Evolutionary conservation across 2,113 vertebrate genomes (phyloP).

Genomic region (Meleagris gallopavo): DNA sequence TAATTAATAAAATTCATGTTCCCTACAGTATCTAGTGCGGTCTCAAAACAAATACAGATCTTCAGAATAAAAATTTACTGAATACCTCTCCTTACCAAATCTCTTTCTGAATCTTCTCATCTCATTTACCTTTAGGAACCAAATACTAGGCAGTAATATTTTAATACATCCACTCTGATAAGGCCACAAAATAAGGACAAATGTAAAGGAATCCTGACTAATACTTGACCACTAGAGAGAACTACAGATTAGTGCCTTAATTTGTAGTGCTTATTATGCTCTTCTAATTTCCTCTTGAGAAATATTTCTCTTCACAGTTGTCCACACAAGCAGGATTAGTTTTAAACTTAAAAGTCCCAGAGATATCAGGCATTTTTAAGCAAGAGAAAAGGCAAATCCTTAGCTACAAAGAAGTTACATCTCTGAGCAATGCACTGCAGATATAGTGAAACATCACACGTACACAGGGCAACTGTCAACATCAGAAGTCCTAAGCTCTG

Average conservation of each 20-base stretch:
- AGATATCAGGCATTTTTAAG: not conserved
- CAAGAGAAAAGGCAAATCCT: not conserved
- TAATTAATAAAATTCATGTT: not conserved
- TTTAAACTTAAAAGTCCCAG: not conserved
- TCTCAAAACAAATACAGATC: not conserved
- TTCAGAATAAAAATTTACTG: not conserved
- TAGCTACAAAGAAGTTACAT: not conserved
- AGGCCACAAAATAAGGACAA: not conserved
- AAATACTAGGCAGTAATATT: not conserved
- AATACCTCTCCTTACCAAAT: fast-evolving
- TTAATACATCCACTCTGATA: not conserved
- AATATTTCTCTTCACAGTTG: not conserved
- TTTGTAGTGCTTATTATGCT: not conserved
- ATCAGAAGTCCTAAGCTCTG: not conserved
- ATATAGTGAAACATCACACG: not conserved
- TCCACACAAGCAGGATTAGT: not conserved
- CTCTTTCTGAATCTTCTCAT: not conserved
- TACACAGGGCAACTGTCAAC: not conserved
- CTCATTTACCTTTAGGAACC: not conserved
- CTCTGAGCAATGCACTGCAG: not conserved
- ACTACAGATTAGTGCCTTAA: not conserved
- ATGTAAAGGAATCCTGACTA: not conserved
- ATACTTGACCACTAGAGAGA: not conserved
- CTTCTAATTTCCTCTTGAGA: not conserved
- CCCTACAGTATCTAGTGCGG: not conserved